These are phyloP conservation scores for Arge pagana DNA, from an alignment of 2,888 invertebrate species.

Conservation along the genomic window DNA sequence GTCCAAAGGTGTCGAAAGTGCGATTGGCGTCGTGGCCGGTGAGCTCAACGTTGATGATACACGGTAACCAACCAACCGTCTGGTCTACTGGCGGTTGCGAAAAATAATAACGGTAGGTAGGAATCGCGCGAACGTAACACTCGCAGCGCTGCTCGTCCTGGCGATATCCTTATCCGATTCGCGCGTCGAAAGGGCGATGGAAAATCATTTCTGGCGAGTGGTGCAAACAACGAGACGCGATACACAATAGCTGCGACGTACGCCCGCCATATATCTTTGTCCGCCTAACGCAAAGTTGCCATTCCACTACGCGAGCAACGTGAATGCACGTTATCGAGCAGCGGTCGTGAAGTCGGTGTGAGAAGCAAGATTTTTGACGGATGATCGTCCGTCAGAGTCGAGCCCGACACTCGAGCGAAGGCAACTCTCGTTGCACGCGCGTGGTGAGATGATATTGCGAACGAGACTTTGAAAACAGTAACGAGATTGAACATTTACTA, in stretches of 20 bases:
- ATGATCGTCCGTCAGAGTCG: too few relatives aligned
- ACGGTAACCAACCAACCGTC: too few relatives aligned
- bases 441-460: neutral
- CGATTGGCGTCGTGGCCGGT: neutral
- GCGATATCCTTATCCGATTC: too few relatives aligned
- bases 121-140: constrained; percentile 10
- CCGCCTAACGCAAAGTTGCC: constrained; percentile 3
- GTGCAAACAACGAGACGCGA: constrained; percentile 11
- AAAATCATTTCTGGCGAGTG: constrained; percentile 9
- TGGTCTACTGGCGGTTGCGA: too few relatives aligned
- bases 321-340: neutral
- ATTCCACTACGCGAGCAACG: neutral
- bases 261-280: neutral
- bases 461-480: neutral
- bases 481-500: too few relatives aligned
- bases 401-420: constrained; percentile 26
- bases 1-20: constrained; percentile 5
- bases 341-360: neutral
- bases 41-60: constrained; percentile 12
- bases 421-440: neutral
- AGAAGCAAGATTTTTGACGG: too few relatives aligned
- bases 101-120: constrained; percentile 2
- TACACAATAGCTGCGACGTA: constrained; percentile 7
- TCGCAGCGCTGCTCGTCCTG: neutral
- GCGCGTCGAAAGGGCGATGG: neutral